Percentiles rank a stretch among this genome's conserved stretches.
These are phyloP conservation scores for Gambusia yucatana DNA, from an alignment of 2,797 vertebrate genomes.

Conservation along the genomic window DNA sequence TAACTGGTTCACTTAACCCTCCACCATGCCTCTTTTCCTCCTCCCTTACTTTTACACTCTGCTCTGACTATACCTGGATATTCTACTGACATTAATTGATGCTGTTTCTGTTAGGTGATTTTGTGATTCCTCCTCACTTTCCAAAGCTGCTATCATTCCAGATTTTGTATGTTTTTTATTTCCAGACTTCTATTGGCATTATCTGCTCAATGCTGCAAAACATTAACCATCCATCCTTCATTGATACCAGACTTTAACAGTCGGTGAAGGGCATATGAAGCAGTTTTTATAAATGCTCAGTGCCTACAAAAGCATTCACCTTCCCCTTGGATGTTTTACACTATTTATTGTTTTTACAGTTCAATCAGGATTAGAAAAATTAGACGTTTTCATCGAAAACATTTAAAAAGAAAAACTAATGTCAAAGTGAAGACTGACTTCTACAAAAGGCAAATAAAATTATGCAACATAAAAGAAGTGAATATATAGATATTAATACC, in stretches of 20 bases:
- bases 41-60: not conserved
- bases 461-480: not conserved
- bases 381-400: not conserved
- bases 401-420: not conserved
- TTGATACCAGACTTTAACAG: not conserved
- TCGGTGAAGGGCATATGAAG: not conserved
- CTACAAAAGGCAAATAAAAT: too few relatives aligned
- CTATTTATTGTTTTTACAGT: not conserved
- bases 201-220: not conserved
- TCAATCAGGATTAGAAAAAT: not conserved
- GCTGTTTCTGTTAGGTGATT: constrained; percentile 17
- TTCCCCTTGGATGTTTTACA: not conserved
- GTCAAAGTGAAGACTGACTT: too few relatives aligned
- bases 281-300: not conserved
- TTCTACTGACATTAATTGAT: constrained; percentile 35
- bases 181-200: not conserved
- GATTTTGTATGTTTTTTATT: not conserved
- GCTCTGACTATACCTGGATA: constrained; percentile 41
- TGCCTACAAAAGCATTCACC: not conserved
- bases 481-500: not conserved
- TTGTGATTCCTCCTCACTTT: constrained; percentile 14
- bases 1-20: constrained; percentile 35
- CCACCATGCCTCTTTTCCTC: constrained; percentile 9
- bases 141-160: not conserved
- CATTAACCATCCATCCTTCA: not conserved